Percentiles rank a stretch among this genome's conserved stretches.
Evolutionary conservation across 2,797 vertebrate genomes (phyloP).

Genomic region (Lagocephalus sceleratus): DNA sequence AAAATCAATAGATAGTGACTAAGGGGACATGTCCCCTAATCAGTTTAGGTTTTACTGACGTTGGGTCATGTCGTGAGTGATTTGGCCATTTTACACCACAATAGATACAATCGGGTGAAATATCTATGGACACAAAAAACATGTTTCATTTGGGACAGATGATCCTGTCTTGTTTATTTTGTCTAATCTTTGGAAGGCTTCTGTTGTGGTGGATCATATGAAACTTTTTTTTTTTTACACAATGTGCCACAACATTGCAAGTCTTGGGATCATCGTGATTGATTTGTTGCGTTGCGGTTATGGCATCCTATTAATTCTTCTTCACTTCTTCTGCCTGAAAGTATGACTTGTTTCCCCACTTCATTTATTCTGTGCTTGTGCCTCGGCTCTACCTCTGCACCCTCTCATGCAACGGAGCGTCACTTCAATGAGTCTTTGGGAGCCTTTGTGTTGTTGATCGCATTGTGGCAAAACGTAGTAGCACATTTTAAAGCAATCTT

Average conservation of each 20-base stretch:
- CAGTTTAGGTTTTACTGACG: conserved; percentile 63
- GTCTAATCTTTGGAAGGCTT: background rate
- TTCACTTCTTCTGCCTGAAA: background rate
- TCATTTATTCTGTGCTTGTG: background rate
- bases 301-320: conserved; percentile 2
- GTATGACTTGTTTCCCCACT: conserved; percentile 10
- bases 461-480: conserved; percentile 7
- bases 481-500: no score
- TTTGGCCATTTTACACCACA: conserved; percentile 8
- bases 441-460: conserved; percentile 10
- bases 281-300: background rate
- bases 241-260: no score
- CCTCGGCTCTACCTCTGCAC: conserved; percentile 5
- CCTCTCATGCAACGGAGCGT: background rate
- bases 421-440: background rate
- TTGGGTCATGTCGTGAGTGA: conserved; percentile 52
- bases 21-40: conserved; percentile 58
- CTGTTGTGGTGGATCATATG: background rate
- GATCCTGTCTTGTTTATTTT: background rate
- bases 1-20: conserved; percentile 59
- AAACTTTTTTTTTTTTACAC: background rate
- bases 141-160: conserved; percentile 17
- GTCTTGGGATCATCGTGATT: background rate
- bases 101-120: no score
- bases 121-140: conserved; percentile 13